Evolutionary conservation across 2,797 vertebrate species (phyloP).

Genomic region (Tapirus indicus): DNA sequence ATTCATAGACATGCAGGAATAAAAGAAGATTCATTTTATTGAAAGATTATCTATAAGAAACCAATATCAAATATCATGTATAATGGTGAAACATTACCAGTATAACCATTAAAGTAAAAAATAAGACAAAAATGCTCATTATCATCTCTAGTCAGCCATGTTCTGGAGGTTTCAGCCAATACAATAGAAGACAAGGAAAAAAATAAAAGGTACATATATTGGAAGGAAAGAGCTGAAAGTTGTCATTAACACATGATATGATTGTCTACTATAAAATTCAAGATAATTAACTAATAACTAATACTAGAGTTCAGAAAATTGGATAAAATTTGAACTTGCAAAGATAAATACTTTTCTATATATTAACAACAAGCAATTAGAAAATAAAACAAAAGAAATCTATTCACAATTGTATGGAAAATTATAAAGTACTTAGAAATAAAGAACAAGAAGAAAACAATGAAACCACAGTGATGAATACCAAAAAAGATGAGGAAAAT

Average conservation of each 20-base stretch:
- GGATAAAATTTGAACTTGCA: constrained; percentile 10
- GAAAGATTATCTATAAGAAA: constrained; percentile 20
- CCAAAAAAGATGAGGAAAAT: constrained; percentile 4
- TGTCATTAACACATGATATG: constrained; percentile 6
- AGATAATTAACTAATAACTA: constrained; percentile 35
- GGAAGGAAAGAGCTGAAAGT: constrained; percentile 28
- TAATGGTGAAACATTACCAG: background rate
- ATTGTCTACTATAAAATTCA: constrained; percentile 32
- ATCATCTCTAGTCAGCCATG: background rate
- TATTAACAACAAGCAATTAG: background rate
- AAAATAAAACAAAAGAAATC: background rate
- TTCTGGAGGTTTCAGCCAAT: constrained; percentile 32
- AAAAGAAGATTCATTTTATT: constrained; percentile 31
- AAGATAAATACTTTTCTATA: background rate
- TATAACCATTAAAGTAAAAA: constrained; percentile 27
- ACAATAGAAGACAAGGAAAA: background rate
- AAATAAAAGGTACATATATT: background rate
- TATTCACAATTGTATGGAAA: background rate
- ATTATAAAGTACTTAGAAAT: background rate
- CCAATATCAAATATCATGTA: background rate
- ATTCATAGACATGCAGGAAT: background rate
- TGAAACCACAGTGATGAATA: background rate
- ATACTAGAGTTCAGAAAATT: constrained; percentile 25
- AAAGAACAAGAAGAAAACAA: background rate
- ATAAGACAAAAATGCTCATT: background rate